Evolutionary conservation across 1,140 invertebrate genomes (phyloP), one percentile per base, ranked within the genome.

Genomic region (Brachionus koreanus): DNA sequence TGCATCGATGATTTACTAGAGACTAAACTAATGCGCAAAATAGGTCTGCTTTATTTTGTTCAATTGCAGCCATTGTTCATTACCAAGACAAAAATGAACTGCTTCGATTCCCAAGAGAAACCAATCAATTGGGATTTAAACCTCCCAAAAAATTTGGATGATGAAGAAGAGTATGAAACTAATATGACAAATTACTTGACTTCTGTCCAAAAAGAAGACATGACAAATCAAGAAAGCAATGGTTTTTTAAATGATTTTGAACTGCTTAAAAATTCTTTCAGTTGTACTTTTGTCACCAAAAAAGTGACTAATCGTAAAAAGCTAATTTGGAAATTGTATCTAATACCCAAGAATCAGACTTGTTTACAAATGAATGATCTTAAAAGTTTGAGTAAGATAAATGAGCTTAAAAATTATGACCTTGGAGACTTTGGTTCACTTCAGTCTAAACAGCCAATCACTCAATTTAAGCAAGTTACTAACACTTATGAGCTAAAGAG

Each of bases 11-110:
- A 57, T 39, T 57, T 61, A 16, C 23, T 79, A 16, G 76, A 79
- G 29, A 57, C 49, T n/a, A 79, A 79, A 29, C 37, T 79, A 16
- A 61, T 79, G 35, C n/a, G 19, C 16, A 79, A 79, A 79, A 57
- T 79, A 42, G 76, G 76, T 0, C n/a, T 61, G 2, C 33, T 61
- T 29, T 79, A 61, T 42, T 61, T 23, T 57, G 61, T 79, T 43
- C 76, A 79, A 25, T 42, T 79, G n/a, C 76, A 65, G 16, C 76
- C 76, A 65, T n/a, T 79, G 76, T 79, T 61, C 19, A 79, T 79
- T 19, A 39, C 49, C 0, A 57, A 65, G 33, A 43, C n/a, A 23
- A 79, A 79, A 29, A 79, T 79, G 76, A 79, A 79, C 39, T 79
- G 76, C 37, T 65, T 19, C n/a, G 42, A 74, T 46, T 46, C 39